phyloP scores from a whole-genome alignment of 2,888 invertebrate species.

The Galerucella calmariensis region DNA sequence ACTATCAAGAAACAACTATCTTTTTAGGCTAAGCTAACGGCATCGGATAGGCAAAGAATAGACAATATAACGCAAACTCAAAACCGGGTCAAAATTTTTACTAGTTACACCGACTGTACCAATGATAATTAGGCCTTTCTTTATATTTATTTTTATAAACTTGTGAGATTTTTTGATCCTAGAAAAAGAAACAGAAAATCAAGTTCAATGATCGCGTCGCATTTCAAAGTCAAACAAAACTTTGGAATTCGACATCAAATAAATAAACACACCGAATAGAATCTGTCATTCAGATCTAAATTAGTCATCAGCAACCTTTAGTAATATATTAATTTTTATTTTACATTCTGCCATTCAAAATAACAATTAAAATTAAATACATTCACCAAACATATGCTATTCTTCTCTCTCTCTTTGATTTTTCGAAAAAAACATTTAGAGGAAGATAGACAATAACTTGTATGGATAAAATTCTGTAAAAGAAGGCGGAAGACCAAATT shows the following conservation, averaged over 20 bases:
- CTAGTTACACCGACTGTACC: slow-evolving; percentile 57
- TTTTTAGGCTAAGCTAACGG: slow-evolving; percentile 62
- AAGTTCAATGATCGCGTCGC: slow-evolving; percentile 61
- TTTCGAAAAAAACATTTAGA: slow-evolving; percentile 54
- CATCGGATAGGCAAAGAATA: slow-evolving; percentile 56
- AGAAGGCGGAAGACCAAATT: background rate
- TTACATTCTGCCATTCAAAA: slow-evolving; percentile 16
- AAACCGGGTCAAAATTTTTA: slow-evolving; percentile 65
- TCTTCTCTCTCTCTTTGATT: slow-evolving; percentile 52
- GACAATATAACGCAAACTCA: slow-evolving; percentile 59
- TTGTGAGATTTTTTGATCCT: slow-evolving; percentile 61
- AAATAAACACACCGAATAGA: slow-evolving; percentile 8
- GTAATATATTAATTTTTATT: slow-evolving; percentile 25
- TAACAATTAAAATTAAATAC: slow-evolving; percentile 20
- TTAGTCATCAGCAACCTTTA: slow-evolving; percentile 25
- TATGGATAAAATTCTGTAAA: slow-evolving; percentile 46
- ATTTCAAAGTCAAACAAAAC: slow-evolving; percentile 36
- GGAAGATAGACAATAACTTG: slow-evolving; percentile 52
- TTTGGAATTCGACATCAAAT: slow-evolving; percentile 15
- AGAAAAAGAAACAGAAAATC: slow-evolving; percentile 63
- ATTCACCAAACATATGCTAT: slow-evolving; percentile 35
- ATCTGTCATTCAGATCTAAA: slow-evolving; percentile 24
- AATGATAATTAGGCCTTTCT: slow-evolving; percentile 63
- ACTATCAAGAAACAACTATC: slow-evolving; percentile 51
- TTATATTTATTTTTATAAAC: slow-evolving; percentile 66